Evolutionary conservation across 2,888 invertebrate species (phyloP).

Genomic region (Platycheirus albimanus): DNA sequence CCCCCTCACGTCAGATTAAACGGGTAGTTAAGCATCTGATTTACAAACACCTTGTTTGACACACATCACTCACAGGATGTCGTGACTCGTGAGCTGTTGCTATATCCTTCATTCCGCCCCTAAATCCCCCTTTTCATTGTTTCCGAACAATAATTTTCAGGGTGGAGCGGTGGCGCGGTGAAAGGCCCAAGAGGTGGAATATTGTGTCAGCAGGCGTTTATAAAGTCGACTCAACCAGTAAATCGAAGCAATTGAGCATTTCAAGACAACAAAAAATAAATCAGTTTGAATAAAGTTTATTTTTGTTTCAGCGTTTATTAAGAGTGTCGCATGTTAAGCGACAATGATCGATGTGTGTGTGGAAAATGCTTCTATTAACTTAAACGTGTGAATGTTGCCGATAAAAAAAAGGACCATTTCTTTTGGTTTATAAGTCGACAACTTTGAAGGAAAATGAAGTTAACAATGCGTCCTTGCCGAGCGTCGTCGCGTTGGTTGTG

Average conservation of each 20-base stretch:
- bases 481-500: no score
- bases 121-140: not conserved
- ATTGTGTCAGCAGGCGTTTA: conserved; percentile 16
- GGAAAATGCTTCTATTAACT: conserved; percentile 39
- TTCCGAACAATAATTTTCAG: conserved; percentile 1
- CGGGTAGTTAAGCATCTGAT: conserved; percentile 66
- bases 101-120: conserved; percentile 6
- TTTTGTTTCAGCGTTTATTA: conserved; percentile 6
- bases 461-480: conserved; percentile 23
- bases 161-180: not conserved
- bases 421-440: not conserved
- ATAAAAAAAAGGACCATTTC: conserved; percentile 41
- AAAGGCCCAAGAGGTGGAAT: not conserved
- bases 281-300: conserved; percentile 23
- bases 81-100: conserved; percentile 28
- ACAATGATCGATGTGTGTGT: conserved; percentile 17
- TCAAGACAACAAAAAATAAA: conserved; percentile 7
- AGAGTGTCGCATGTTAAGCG: conserved; percentile 11
- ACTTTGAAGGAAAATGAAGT: not conserved
- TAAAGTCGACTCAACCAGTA: not conserved
- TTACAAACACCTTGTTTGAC: conserved; percentile 57
- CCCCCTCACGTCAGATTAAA: conserved; percentile 28
- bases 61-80: conserved; percentile 17
- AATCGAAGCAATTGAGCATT: conserved; percentile 28
- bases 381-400: conserved; percentile 26